Evolutionary conservation across 2,888 invertebrate genomes (phyloP), one percentile per base, ranked within the genome.

Genomic region (Germaria angustata): DNA sequence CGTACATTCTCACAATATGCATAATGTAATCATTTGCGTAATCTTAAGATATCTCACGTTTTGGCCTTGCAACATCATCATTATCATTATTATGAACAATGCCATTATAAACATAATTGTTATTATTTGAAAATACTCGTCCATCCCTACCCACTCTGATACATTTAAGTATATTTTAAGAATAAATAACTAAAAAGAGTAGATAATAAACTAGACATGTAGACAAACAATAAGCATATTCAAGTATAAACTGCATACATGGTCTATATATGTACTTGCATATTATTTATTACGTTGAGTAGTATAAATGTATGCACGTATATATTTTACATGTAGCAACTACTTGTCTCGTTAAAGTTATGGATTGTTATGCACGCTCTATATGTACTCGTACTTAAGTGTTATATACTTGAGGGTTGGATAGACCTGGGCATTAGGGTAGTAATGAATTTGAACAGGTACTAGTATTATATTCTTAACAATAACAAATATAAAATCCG

Each of bases 271-370:
- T 66, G 7, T 39, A 5, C 4, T 13, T 44, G 13, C 13, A 41
- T 44, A 20, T 53, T 11, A 24, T 69, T 69, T 46, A 15, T 57
- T 55, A 55, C 36, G 39, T 57, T 28, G 32, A 28, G 15, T 32
- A 32, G 3, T 24, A 11, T 11, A 44, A 36, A 28, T 65, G 22
- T 59, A 55, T 39, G 41, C 39, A 4, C 71, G 15, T 61, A 39
- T 66, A 20, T 66, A 17, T 57, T 57, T 46, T 17, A 57, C 9
- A 69, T 63, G 46, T 61, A 57, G 41, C 63, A 65, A 65, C 68
- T 73, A 79, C 82, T 82, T 82, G 82, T 82, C 82, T 82, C 78
- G 73, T 82, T 82, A 75, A 75, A 71, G 75, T 82, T 82, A 82
- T 75, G 75, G 82, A 82, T 75, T 82, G 73, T 82, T 82, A 51